Evolutionary conservation across 2,797 vertebrate species (phyloP), one percentile per base, ranked within the genome.

Genomic region (Dromococcyx pavoninus): DNA sequence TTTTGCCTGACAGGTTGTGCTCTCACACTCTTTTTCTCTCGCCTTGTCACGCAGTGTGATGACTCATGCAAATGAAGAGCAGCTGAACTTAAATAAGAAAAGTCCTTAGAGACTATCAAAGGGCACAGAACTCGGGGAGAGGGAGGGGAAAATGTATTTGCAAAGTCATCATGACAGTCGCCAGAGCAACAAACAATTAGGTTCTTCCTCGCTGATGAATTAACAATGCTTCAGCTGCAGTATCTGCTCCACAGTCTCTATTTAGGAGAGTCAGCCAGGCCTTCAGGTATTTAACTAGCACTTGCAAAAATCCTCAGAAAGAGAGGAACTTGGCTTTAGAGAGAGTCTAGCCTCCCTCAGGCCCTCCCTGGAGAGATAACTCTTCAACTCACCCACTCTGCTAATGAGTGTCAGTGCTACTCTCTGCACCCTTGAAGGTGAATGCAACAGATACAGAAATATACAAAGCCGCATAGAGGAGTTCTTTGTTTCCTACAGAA

Each of bases 21-120:
- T 92, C 88, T 85, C 80, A 46, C 79, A 50, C 66, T 83, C 57
- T 65, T 81, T 71, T 93, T 76, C 64, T 94, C 77, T 94, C 67
- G 0, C 94, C 94, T 93, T 92, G 94, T 91, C 94, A 91, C 75
- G 61, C 75, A 66, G 69, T 23, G 65, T 5, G 2, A 27, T 95
- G 94, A 95, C 86, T 95, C 95, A 95, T 88, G 91, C 67, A 96
- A 95, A 95, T 86, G 91, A 94, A 84, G 7, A 95, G 77, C 81
- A 86, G 72, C 67, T 92, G 67, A 95, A 94, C 84, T 88, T 86
- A 84, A 88, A 86, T 69, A 83, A 80, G 91, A 41, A 18, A 48
- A 95, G 86, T 76, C 91, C 76, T 83, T 25, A 80, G 82, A 80
- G 95, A 92, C 62, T 65, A 93, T 88, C 84, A 94, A 95, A 96